Base-by-base conservation (phyloP, 2,888 invertebrate species). In the Mellilla xanthometata region DNA sequence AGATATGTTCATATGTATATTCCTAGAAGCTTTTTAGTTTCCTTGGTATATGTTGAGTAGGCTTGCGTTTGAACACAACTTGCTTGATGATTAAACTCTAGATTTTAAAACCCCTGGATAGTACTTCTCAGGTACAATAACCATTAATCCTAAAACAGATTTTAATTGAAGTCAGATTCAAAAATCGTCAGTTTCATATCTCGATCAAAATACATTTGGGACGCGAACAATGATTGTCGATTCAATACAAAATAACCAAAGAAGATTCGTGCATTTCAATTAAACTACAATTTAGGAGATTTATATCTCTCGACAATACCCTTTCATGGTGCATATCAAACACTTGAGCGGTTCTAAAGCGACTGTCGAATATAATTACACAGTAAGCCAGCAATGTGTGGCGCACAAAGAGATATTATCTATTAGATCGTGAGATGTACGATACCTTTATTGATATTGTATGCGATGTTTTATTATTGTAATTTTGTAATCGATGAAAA, bases 381-480 rank as follows among this genome's bases (percentile, higher is more conserved):
- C 48, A 44, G 15, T 22, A 55, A 49, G 26, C 19, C 44, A 26
- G 60, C 60, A 62, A 60, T 65, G 63, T 54, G 60, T 59, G 45
- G 32, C 48, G 44, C 31, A 53, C 54, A 56, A 55, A 58, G 40
- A 52, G 54, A 44, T 54, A 49, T 52, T 56, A 53, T 54, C 45
- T 43, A 7, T 7, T 5, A 57, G 52, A 52, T 65, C 61, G 63
- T 65, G 60, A 61, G 57, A 58, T 62, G 52, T 48, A 24, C 38
- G 43, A 55, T 54, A 53, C 42, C 50, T 62, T 69, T 67, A 74
- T 70, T 70, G 69, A 72, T 74, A 66, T 62, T 60, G 65, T 62
- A 35, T 31, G 43, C 70, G 73, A 75, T 65, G 56, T 62, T 71
- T 72, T 65, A 70, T 72, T 72, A 74, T 70, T 65, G 62, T 68